Evolutionary conservation across 2,888 invertebrate genomes (phyloP).

Genomic region (Lapara coniferarum): DNA sequence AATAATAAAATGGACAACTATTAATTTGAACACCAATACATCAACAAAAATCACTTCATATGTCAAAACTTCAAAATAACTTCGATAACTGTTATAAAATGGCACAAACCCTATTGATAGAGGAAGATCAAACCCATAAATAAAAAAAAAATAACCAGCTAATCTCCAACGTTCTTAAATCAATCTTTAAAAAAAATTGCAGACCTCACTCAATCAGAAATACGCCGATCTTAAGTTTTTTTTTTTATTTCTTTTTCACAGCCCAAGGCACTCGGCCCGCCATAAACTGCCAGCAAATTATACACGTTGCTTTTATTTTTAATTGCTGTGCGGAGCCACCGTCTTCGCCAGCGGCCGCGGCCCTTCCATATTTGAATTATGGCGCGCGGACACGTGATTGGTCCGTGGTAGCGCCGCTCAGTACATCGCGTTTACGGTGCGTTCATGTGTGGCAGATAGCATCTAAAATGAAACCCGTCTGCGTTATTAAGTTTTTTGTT

Average conservation of each 20-base stretch:
- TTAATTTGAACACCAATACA: slow-evolving; percentile 22
- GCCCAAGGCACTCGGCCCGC: slow-evolving; percentile 55
- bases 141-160: slow-evolving; percentile 18
- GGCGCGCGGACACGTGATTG: slow-evolving; percentile 77
- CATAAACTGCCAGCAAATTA: slow-evolving; percentile 80
- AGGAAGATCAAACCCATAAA: background rate
- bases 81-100: background rate
- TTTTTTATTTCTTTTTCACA: slow-evolving; percentile 65
- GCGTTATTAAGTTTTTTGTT: slow-evolving; percentile 23
- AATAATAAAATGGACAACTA: slow-evolving; percentile 13
- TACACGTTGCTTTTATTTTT: slow-evolving; percentile 79
- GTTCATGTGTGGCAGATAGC: slow-evolving; percentile 54
- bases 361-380: slow-evolving; percentile 79
- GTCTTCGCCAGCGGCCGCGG: slow-evolving; percentile 70
- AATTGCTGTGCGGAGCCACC: slow-evolving; percentile 77
- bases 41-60: slow-evolving; percentile 5
- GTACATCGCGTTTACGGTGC: slow-evolving; percentile 43
- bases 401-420: slow-evolving; percentile 39
- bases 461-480: slow-evolving; percentile 44
- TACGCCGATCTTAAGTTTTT: slow-evolving; percentile 64
- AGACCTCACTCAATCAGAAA: slow-evolving; percentile 74
- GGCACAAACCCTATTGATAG: background rate
- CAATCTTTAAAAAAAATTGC: slow-evolving; percentile 31
- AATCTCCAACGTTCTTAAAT: slow-evolving; percentile 18
- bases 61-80: slow-evolving; percentile 1